Percentiles rank a stretch among this genome's conserved stretches.
Conservation (phyloP, 2,797 vertebrate species). For the Otolemur crassicaudatus region DNA sequence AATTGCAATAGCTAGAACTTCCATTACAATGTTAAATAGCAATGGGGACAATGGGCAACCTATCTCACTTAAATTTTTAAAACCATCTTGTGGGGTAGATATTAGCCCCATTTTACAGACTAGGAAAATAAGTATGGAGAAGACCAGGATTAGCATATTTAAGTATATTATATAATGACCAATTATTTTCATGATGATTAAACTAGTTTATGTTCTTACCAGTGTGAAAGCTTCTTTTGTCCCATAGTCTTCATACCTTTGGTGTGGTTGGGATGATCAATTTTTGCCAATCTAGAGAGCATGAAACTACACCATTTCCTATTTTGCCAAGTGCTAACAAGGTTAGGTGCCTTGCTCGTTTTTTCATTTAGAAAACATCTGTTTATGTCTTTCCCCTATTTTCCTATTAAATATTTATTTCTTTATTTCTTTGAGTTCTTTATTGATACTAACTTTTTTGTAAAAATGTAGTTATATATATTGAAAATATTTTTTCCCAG, state of each 20-base stretch:
- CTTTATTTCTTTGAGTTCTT: background rate
- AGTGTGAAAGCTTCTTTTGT: background rate
- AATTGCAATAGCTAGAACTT: too few relatives aligned
- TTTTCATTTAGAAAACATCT: background rate
- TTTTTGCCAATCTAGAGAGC: background rate
- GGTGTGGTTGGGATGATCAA: background rate
- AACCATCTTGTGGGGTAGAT: background rate
- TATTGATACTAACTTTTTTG: background rate
- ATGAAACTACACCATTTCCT: background rate
- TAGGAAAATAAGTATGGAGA: background rate
- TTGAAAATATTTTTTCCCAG: background rate
- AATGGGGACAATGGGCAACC: too few relatives aligned
- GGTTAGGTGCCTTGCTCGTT: background rate
- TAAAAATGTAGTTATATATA: background rate
- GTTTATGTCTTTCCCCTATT: background rate
- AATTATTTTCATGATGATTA: background rate
- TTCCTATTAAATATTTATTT: background rate
- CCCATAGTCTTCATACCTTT: background rate
- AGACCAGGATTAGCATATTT: background rate
- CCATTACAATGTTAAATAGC: too few relatives aligned
- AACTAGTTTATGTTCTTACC: background rate
- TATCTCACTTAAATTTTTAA: background rate
- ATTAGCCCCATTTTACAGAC: background rate
- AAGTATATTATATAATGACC: background rate
- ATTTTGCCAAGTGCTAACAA: background rate